phyloP scores from a whole-genome alignment of 2,888 invertebrate genomes.

The Nephrotoma guestfalica region DNA sequence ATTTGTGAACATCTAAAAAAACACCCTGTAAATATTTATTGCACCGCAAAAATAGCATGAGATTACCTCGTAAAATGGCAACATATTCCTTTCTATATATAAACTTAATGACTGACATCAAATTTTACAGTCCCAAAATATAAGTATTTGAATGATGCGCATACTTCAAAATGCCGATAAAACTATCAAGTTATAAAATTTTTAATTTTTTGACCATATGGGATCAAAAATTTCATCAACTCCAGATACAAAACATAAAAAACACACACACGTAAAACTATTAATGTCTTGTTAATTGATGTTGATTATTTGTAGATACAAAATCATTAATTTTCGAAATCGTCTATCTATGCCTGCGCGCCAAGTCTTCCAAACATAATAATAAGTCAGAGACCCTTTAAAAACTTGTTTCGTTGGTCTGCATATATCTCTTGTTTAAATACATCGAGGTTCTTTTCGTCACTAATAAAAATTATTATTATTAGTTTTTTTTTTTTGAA shows the following conservation, averaged over 20 bases:
- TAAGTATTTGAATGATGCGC: not conserved
- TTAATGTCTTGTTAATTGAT: not conserved
- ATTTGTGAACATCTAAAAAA: too few species aligned
- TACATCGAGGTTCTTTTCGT: not conserved
- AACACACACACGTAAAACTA: not conserved
- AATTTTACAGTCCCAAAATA: not conserved
- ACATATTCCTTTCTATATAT: too few species aligned
- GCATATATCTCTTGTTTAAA: not conserved
- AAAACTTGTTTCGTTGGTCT: not conserved
- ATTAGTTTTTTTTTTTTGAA: not conserved
- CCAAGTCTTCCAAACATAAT: not conserved
- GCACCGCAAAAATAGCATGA: too few species aligned
- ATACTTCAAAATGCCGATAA: not conserved
- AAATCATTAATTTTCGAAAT: not conserved
- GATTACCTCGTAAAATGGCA: too few species aligned
- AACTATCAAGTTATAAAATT: not conserved
- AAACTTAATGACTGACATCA: not conserved
- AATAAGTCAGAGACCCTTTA: constrained; percentile 1
- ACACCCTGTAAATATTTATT: too few species aligned
- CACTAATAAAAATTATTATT: constrained; percentile 2
- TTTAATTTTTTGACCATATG: not conserved
- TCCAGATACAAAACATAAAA: not conserved
- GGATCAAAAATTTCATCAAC: not conserved
- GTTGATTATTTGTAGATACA: not conserved
- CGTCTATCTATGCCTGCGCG: not conserved